These are phyloP conservation scores for Poicephalus gulielmi DNA, from an alignment of 2,113 vertebrate species.

Conservation along the genomic window DNA sequence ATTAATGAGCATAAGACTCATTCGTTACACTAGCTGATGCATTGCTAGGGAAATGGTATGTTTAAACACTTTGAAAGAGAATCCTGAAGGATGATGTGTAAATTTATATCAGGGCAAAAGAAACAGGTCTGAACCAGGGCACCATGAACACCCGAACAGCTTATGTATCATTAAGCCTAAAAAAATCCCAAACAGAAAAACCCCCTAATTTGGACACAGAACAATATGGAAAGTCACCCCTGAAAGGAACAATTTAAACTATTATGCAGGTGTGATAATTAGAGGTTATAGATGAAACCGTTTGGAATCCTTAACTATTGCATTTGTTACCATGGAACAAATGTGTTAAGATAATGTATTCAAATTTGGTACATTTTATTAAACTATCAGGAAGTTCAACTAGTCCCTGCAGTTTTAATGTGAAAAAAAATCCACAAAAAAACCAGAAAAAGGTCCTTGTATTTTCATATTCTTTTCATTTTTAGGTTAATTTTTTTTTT, in stretches of 20 bases:
- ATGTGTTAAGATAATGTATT: neutral
- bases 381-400: neutral
- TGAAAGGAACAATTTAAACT: neutral
- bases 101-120: neutral
- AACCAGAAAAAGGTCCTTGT: neutral
- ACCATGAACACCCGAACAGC: neutral
- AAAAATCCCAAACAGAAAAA: neutral
- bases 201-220: neutral
- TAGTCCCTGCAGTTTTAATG: neutral
- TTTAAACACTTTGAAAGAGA: neutral
- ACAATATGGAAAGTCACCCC: neutral
- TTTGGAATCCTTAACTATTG: neutral
- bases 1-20: neutral
- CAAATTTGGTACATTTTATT: neutral
- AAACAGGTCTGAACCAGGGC: neutral
- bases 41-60: neutral
- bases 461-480: neutral
- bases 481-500: neutral
- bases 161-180: neutral
- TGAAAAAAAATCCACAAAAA: neutral
- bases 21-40: neutral
- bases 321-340: neutral
- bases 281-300: neutral
- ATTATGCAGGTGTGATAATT: neutral
- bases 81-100: neutral